Percentiles rank a stretch among this genome's conserved stretches.
Evolutionary conservation across 2,113 vertebrate genomes (phyloP).

Genomic region (Callospermophilus lateralis): DNA sequence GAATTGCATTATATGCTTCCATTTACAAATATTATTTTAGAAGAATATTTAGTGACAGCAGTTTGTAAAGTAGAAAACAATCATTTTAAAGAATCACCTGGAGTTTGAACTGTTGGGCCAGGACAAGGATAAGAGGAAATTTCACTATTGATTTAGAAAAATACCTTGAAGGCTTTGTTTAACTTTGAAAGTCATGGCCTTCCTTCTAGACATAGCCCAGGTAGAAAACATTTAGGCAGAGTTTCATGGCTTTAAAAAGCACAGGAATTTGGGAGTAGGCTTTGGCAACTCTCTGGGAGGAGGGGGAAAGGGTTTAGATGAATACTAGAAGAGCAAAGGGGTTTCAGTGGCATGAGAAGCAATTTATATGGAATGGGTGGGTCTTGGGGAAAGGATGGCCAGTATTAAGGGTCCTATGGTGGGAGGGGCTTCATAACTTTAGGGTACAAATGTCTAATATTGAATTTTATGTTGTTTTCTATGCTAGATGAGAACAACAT

Average conservation of each 20-base stretch:
- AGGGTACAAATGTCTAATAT: neutral
- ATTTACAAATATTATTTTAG: slow-evolving; percentile 47
- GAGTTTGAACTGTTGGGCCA: neutral
- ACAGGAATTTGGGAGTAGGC: slow-evolving; percentile 5
- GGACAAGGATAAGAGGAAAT: neutral
- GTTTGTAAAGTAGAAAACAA: slow-evolving; percentile 1
- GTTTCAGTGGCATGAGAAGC: neutral
- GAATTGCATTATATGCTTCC: neutral
- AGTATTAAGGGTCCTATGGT: neutral
- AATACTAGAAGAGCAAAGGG: neutral
- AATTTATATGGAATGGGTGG: neutral
- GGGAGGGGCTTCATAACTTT: neutral
- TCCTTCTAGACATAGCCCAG: neutral
- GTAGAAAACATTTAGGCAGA: neutral
- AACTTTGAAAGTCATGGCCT: neutral
- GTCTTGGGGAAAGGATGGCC: neutral
- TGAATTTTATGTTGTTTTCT: slow-evolving; percentile 35
- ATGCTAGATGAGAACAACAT: neutral
- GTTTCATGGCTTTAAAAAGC: slow-evolving; percentile 38
- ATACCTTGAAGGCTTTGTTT: neutral
- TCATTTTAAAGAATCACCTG: neutral
- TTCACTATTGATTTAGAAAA: slow-evolving; percentile 4
- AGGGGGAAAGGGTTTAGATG: neutral
- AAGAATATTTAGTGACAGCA: neutral
- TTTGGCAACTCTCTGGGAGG: neutral